Evolutionary conservation across 1,140 invertebrate species (phyloP).

Genomic region (Nymphalis io): DNA sequence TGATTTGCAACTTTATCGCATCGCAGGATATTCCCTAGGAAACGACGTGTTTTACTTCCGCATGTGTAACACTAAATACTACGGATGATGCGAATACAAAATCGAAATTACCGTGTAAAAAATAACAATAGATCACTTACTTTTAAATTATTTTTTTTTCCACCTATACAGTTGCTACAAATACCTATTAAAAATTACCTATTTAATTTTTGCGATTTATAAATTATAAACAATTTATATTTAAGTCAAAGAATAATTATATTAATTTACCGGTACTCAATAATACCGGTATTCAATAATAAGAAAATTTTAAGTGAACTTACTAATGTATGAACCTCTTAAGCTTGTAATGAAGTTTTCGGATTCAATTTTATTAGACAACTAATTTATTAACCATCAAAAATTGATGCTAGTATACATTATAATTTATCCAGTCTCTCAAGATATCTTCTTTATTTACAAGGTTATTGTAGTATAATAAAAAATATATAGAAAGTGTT

Average conservation of each 20-base stretch:
- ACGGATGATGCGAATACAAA: neutral
- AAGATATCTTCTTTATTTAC: slow-evolving; percentile 1
- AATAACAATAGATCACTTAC: neutral
- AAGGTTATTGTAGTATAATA: neutral
- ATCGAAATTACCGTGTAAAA: neutral
- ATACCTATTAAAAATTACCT: too few species aligned
- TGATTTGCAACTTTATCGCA: slow-evolving; percentile 28
- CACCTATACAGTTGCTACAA: too few species aligned
- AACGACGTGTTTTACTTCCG: neutral
- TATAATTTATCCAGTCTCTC: slow-evolving; percentile 3
- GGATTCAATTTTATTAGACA: neutral
- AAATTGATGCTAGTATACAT: neutral
- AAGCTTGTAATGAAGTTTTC: neutral
- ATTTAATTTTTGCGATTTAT: too few species aligned
- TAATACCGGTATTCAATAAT: too few species aligned
- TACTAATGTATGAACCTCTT: too few species aligned
- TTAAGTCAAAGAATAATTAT: too few species aligned
- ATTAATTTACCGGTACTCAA: too few species aligned
- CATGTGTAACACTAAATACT: slow-evolving; percentile 6
- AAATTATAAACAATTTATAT: too few species aligned
- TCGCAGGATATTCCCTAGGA: slow-evolving; percentile 5
- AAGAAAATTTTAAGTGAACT: too few species aligned
- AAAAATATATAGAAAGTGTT: slow-evolving; percentile 29
- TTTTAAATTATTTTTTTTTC: neutral
- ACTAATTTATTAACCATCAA: neutral